phyloP scores from a whole-genome alignment of 2,113 vertebrate genomes.

The Sporophila hypoxantha region DNA sequence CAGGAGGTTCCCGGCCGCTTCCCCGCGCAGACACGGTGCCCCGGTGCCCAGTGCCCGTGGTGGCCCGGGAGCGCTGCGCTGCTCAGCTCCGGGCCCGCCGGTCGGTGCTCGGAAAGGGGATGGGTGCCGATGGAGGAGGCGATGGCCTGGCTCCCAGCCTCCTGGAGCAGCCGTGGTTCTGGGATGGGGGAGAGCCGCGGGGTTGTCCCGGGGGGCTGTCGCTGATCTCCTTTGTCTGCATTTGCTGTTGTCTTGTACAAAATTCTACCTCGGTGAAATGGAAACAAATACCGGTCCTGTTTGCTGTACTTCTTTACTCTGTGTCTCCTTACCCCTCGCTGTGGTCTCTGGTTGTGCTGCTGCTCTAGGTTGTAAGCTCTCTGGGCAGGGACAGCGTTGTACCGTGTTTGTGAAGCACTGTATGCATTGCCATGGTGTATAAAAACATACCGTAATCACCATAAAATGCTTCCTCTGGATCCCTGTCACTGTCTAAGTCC shows the following conservation, averaged over 20 bases:
- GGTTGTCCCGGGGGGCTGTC: not conserved
- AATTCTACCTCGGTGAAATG: not conserved
- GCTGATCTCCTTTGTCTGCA: not conserved
- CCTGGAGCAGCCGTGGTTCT: not conserved
- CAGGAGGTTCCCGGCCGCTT: not conserved
- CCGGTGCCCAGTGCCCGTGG: not conserved
- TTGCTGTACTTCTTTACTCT: not conserved
- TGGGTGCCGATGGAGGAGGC: not conserved
- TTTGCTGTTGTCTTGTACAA: not conserved
- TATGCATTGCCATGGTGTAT: not conserved
- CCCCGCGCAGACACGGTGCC: not conserved
- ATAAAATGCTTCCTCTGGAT: not conserved
- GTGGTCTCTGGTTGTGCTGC: not conserved
- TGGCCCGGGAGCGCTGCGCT: not conserved
- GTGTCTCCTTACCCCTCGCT: not conserved
- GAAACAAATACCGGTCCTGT: not conserved
- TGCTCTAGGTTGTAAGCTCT: constrained; percentile 27
- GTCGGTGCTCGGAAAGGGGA: not conserved
- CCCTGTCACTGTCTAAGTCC: not conserved
- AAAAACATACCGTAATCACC: not conserved
- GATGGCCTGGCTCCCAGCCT: not conserved
- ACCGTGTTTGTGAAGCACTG: not conserved
- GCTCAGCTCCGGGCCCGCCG: not conserved
- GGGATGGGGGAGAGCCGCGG: not conserved
- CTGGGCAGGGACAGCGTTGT: constrained; percentile 2